Evolutionary conservation across 2,888 invertebrate genomes (phyloP), one percentile per base, ranked within the genome.

Genomic region (Calameuta idolon): DNA sequence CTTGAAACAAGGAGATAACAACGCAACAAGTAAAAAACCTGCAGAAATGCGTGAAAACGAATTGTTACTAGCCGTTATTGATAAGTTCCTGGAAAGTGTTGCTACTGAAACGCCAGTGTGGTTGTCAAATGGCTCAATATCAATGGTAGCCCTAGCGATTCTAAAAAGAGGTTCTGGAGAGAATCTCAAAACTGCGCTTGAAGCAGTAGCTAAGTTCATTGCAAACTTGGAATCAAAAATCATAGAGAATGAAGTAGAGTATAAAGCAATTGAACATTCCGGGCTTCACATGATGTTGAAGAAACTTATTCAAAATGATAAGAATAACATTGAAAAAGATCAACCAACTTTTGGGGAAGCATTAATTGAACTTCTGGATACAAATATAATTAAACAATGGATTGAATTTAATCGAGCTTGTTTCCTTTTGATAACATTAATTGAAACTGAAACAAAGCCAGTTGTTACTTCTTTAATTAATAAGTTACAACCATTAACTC

Each of bases 241-340:
- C 11, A 91, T 90, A 69, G 90, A 91, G 31, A 86, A 86, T 23
- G 83, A 81, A 30, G 87, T 82, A 1, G 92, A 93, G 34, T 92
- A 92, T 12, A 91, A 92, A 74, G 92, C 93, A 33, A 84, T 97
- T 23, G 97, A 97, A 91, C 94, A 96, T 87, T 92, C 95, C 0
- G 97, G 96, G 12, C 92, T 96, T 79, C 96, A 97, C 91, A 94
- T 95, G 93, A 94, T 94, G 80, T 90, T 97, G 55, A 97, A 96
- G 88, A 96, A 96, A 91, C 92, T 97, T 23, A 94, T 96, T 23
- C 93, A 93, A 79, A 90, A 94, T 76, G 96, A 96, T 87, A 94
- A 94, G 83, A 92, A 91, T 15, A 91, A 92, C 69, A 79, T 85
- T 1, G 86, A 91, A 77, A 92, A 91, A 73, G 89, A 91, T 4